phyloP scores from a whole-genome alignment of 2,888 invertebrate genomes.

The Xylocampa areola region DNA sequence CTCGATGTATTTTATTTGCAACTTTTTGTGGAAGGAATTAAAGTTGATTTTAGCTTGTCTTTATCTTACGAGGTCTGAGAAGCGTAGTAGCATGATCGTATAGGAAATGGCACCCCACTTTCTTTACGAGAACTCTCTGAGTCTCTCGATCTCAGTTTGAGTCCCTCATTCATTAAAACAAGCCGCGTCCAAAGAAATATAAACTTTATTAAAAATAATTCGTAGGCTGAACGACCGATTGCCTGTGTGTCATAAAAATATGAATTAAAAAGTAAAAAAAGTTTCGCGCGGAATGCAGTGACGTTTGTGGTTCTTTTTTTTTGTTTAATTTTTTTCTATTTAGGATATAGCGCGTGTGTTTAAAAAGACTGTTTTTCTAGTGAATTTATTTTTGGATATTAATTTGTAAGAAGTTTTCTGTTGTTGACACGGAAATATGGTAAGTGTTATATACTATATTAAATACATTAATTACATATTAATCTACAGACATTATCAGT shows the following conservation, averaged over 20 bases:
- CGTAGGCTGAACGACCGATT: conserved; percentile 15
- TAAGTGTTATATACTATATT: conserved; percentile 25
- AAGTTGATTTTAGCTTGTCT: conserved; percentile 8
- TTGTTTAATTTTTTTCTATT: conserved; percentile 13
- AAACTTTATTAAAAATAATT: conserved; percentile 19
- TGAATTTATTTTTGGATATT: conserved; percentile 40
- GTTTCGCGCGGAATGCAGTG: conserved; percentile 60
- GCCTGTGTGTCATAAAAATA: conserved; percentile 25
- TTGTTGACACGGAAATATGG: conserved; percentile 35
- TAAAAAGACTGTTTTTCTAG: conserved; percentile 29
- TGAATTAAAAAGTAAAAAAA: conserved; percentile 36
- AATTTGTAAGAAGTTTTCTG: conserved; percentile 19
- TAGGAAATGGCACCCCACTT: conserved; percentile 59
- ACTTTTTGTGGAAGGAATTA: conserved; percentile 3
- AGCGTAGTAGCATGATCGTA: conserved; percentile 19
- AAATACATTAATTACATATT: background rate
- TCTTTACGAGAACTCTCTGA: conserved; percentile 45
- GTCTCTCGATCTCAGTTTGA: conserved; percentile 32
- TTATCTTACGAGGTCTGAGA: conserved; percentile 22
- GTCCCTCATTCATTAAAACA: conserved; percentile 20
- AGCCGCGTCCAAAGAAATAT: conserved; percentile 36
- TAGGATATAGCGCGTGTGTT: conserved; percentile 22
- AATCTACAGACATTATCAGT: background rate
- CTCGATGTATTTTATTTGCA: background rate
- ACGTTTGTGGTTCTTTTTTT: conserved; percentile 47